Base-by-base conservation (phyloP, 2,888 invertebrate genomes). In the Tuberolachnus salignus region DNA sequence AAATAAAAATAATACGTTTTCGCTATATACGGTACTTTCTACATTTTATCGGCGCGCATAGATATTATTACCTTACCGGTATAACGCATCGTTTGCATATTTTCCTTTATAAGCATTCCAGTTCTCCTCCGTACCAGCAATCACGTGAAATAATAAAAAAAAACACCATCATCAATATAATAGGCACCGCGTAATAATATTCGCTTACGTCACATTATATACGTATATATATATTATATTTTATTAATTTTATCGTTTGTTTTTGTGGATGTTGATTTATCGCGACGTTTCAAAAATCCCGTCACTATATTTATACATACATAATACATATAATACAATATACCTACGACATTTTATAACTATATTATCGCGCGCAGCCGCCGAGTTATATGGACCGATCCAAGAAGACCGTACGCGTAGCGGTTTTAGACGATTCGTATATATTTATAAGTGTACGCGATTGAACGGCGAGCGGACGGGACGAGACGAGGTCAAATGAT, bases 81-180 rank as follows among this genome's bases (percentile, higher is more conserved):
- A 70, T 34, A 34, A 34, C 34, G 57, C 70, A 71, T 57, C 57
- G 57, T 59, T 71, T 71, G 71, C 71, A 71, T 71, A 71, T 71
- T 46, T 71, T 71, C 57, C 23, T 16, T 57, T 19, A 71, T 57
- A 71, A 57, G 57, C 71, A 71, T 71, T 71, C 71, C 71, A 46
- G 57, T 71, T 57, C 9, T 44, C 23, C 21, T 34, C 34, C 11
- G n/a, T 26, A 44, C 34, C 6, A n/a, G 34, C 14, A 70, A 44
- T 23, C 71, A 71, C 57, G 44, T 57, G 57, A 57, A 14, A 57
- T 4, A 34, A 34, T n/a, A 34, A 34, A 34, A 34, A 34, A 34
- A 34, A 34, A 34, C 34, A 34, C 34, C 34, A 71, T 44, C 16
- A 23, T 14, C 57, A n/a, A 13, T 21, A 9, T 23, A 13, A 13